Percentiles rank a stretch among this genome's conserved stretches.
Conservation (phyloP, 2,888 invertebrate species). For the Didymodactylos carnosus region DNA sequence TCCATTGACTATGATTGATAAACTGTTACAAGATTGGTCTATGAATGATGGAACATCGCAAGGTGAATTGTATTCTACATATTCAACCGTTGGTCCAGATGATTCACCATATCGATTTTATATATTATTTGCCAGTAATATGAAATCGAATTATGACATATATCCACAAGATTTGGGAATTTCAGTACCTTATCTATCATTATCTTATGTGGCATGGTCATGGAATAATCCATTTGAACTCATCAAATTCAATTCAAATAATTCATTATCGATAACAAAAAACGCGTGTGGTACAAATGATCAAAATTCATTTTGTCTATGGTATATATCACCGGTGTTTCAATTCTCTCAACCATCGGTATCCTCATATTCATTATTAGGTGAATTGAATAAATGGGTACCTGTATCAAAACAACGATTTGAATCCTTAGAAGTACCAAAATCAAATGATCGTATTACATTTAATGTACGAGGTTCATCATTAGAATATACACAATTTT, state of each 20-base stretch:
- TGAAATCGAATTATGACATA: not conserved
- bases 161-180: not conserved
- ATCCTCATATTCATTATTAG: conserved; percentile 15
- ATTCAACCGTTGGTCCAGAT: not conserved
- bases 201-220: not conserved
- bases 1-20: conserved; percentile 20
- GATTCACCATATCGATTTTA: too few relatives aligned
- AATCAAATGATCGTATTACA: conserved; percentile 36
- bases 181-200: too few relatives aligned
- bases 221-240: not conserved
- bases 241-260: not conserved
- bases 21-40: not conserved
- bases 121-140: not conserved
- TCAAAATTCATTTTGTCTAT: not conserved
- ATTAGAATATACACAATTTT: not conserved
- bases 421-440: conserved; percentile 47
- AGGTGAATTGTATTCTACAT: not conserved
- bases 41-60: not conserved
- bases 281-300: not conserved
- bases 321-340: not conserved
- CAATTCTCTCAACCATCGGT: not conserved
- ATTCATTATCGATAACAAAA: not conserved
- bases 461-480: not conserved
- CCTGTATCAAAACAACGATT: conserved; percentile 14
- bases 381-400: not conserved